Evolutionary conservation across 37 sponge, comb jelly and placozoan species (phyloP).

Genomic region (Ianthella basta): DNA sequence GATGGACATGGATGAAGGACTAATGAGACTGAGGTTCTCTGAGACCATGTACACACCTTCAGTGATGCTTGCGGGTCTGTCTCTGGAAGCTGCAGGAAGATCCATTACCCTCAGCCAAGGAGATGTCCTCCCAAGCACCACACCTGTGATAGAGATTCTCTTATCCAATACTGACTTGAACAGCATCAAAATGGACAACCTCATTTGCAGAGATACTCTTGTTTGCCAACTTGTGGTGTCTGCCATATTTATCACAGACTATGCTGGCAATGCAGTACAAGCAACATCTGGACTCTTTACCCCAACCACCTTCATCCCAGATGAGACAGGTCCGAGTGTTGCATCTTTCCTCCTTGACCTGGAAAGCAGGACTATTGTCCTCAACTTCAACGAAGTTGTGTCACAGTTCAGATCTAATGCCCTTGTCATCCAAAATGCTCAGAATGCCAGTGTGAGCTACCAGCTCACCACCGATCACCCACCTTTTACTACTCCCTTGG

Average conservation of each 20-base stretch:
- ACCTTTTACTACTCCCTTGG: background rate
- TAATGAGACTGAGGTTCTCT: conserved; percentile 66
- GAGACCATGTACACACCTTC: conserved; percentile 90
- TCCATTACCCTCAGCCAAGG: conserved; percentile 57
- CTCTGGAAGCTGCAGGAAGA: conserved; percentile 26
- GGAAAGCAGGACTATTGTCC: conserved; percentile 46
- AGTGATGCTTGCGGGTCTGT: conserved; percentile 52
- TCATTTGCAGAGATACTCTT: conserved; percentile 41
- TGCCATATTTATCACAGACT: conserved; percentile 74
- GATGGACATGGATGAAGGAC: conserved; percentile 79
- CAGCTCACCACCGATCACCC: conserved; percentile 37
- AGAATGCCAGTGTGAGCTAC: conserved; percentile 65
- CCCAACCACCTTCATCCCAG: conserved; percentile 52
- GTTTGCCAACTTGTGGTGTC: conserved; percentile 60
- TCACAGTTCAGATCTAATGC: conserved; percentile 23
- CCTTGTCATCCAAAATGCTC: conserved; percentile 73
- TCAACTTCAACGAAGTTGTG: conserved; percentile 84
- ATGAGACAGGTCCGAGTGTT: conserved; percentile 65
- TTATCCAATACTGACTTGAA: conserved; percentile 65
- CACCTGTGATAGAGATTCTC: conserved; percentile 55
- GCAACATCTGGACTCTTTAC: background rate
- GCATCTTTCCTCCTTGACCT: conserved; percentile 69
- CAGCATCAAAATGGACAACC: conserved; percentile 54
- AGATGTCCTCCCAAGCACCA: conserved; percentile 52
- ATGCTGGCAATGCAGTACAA: conserved; percentile 79